Evolutionary conservation across 2,113 vertebrate genomes (phyloP).

Genomic region (Cnemophilus loriae): DNA sequence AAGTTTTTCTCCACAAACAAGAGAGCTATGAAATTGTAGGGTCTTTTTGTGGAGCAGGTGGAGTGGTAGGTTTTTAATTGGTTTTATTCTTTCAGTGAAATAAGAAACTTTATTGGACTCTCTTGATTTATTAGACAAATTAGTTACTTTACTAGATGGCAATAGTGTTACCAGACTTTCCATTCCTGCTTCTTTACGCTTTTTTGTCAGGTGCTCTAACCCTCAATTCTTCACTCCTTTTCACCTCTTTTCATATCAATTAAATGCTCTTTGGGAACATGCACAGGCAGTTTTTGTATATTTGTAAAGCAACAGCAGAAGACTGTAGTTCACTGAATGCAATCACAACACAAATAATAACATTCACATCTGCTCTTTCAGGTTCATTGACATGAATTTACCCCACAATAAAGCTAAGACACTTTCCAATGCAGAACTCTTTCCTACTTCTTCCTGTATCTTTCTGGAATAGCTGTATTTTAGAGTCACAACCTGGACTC

Average conservation of each 20-base stretch:
- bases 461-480: neutral
- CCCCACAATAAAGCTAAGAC: neutral
- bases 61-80: neutral
- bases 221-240: neutral
- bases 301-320: neutral
- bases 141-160: neutral
- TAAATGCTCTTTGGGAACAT: neutral
- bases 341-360: neutral
- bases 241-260: neutral
- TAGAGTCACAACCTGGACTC: neutral
- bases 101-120: neutral
- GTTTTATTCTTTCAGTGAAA: neutral
- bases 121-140: neutral
- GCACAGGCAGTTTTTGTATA: neutral
- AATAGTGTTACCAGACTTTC: neutral
- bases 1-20: neutral
- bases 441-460: neutral
- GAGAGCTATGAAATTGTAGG: neutral
- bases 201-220: neutral
- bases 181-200: neutral
- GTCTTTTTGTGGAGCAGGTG: neutral
- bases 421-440: neutral
- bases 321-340: neutral
- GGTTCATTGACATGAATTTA: neutral
- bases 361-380: neutral